Evolutionary conservation across 2,113 vertebrate species (phyloP).

Genomic region (Carassius auratus): DNA sequence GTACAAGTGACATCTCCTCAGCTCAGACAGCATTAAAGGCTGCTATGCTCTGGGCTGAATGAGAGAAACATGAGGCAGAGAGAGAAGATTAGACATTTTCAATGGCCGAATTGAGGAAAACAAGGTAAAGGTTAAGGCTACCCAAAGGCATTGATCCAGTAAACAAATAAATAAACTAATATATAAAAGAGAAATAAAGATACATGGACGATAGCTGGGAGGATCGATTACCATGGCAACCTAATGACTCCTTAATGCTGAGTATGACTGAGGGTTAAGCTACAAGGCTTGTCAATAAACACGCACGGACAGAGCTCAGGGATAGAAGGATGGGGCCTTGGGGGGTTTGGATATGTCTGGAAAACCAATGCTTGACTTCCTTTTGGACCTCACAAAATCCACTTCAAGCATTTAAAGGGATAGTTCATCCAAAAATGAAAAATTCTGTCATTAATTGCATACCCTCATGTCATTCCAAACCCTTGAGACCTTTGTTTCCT

Average conservation of each 20-base stretch:
- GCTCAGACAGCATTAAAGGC: slow-evolving; percentile 11
- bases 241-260: neutral
- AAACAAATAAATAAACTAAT: slow-evolving; percentile 37
- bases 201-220: neutral
- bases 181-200: neutral
- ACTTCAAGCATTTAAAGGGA: neutral
- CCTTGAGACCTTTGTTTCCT: too few species aligned
- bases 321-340: neutral
- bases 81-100: neutral
- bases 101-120: neutral
- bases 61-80: neutral
- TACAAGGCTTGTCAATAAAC: slow-evolving; percentile 3
- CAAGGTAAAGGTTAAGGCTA: slow-evolving; percentile 22
- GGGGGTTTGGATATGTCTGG: neutral
- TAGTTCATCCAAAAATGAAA: too few species aligned
- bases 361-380: neutral
- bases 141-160: slow-evolving; percentile 18
- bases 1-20: neutral
- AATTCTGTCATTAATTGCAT: too few species aligned
- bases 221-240: slow-evolving; percentile 43
- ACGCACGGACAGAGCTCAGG: neutral
- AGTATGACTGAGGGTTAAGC: slow-evolving; percentile 34
- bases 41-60: neutral
- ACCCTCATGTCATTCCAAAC: too few species aligned
- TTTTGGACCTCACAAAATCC: neutral